Base-by-base conservation (phyloP, 2,797 vertebrate species). In the Poeciliopsis turneri region DNA sequence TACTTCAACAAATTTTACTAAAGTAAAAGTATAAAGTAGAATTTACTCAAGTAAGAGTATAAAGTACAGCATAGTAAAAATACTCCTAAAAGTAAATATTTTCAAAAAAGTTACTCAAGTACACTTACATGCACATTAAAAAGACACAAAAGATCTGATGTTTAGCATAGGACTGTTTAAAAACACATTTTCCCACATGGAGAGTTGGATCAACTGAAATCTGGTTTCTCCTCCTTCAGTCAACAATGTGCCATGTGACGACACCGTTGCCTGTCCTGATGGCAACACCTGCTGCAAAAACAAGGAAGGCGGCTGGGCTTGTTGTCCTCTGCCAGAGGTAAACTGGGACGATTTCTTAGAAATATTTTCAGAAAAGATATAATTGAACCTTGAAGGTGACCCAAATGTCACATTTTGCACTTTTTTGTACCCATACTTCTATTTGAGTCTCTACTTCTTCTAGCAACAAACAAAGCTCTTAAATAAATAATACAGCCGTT, bases 171-270 rank as follows among this genome's bases (percentile, higher is more conserved):
- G 4, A 23, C 20, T 41, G 20, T 41, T 68, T 13, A 41, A 25
- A 68, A 68, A 41, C 9, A 25, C 10, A 39, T 41, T 68, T 41
- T 66, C 39, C 25, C 41, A 69, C 23, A 11, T n/a, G 25, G 39
- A 69, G 23, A 66, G 18, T 66, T 23, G 36, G 8, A 39, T 66
- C 64, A 66, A 66, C 36, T 68, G 3, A 45, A 45, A 28, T 43
- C 41, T 70, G 41, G 11, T 49, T 66, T 11, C 25, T 51, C 47
- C 33, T 72, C 69, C 75, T 74, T 10, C 61, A 93, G 92, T 18
- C 4, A 82, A 74, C 4, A 0, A 83, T 3, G 76, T 94, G 18
- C 74, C 61, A 1, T 95, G 94, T 36, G 39, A 41, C 7, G 39
- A 5, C 6, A 36, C 72, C 28, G 0, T 10, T 3, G 1, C 20